Evolutionary conservation across 2,888 invertebrate genomes (phyloP), one percentile per base, ranked within the genome.

Genomic region (Tryphoninae sp.): DNA sequence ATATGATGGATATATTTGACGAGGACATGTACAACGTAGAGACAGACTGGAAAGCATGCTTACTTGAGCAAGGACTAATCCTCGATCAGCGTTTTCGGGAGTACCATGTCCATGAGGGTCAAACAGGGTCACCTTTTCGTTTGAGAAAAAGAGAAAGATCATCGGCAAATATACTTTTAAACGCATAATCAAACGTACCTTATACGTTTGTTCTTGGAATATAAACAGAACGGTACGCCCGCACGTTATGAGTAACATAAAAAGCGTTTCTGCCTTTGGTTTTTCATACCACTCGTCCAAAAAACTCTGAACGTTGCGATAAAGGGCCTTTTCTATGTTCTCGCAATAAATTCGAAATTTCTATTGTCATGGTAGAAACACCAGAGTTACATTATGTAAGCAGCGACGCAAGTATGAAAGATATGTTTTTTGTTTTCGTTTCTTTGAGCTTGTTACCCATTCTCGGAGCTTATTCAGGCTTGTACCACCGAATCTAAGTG

Each of bases 161-260:
- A 22, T 26, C 2, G 3, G n/a, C 51, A 11, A 45, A 45, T 45
- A 45, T 1, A 45, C 13, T 45, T 45, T 45, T 45, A 2, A 13
- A 61, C 2, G 7, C 26, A 61, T 19, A 33, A n/a, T 0, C 1
- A 11, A 53, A 53, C 53, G 9, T 86, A 91, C 91, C 86, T 88
- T 92, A 82, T 91, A 89, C 9, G 90, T 90, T 81, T 88, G 85
- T 75, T 92, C 89, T 88, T 94, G 93, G 84, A 94, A 92, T 84
- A 93, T 90, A 61, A 94, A 93, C 53, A 94, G 86, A 13, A 94
- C 92, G 62, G 93, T 93, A 83, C 93, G 90, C 51, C 93, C 92
- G 80, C 93, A 93, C 4, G 93, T 92, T 58, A 94, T 93, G 8
- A 94, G 88, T 26, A 93, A 89, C 87, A 94, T 92, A 84, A 92